phyloP scores from a whole-genome alignment of 2,888 invertebrate species.

The Flexamia atlantica region DNA sequence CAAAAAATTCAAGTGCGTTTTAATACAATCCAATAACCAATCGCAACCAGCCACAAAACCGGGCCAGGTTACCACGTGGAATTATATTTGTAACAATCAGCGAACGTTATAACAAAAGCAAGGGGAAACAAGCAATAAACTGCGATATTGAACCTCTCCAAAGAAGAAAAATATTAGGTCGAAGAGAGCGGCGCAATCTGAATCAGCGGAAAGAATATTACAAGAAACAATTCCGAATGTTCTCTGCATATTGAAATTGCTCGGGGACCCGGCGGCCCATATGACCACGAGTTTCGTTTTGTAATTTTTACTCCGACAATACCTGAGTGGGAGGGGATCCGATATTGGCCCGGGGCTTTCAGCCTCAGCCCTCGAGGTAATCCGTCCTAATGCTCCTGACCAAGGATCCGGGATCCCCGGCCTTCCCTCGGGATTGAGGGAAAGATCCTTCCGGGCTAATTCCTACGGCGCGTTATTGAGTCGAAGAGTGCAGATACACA shows the following conservation, averaged over 20 bases:
- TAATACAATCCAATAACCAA: too few species aligned
- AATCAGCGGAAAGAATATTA: conserved; percentile 58
- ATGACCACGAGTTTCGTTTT: conserved; percentile 45
- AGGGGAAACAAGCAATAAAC: conserved; percentile 36
- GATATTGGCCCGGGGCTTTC: conserved; percentile 37
- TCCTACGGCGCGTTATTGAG: background rate
- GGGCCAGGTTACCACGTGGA: background rate
- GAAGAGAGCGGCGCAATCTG: conserved; percentile 46
- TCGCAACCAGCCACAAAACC: background rate
- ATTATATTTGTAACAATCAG: conserved; percentile 45
- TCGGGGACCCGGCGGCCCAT: conserved; percentile 6
- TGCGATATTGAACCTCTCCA: conserved; percentile 55
- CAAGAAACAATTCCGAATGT: conserved; percentile 44
- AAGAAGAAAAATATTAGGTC: conserved; percentile 54
- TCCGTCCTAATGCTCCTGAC: conserved; percentile 36
- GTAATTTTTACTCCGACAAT: conserved; percentile 49
- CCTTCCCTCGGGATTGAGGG: background rate
- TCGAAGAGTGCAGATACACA: too few species aligned
- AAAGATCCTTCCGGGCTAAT: background rate
- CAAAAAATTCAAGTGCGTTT: too few species aligned
- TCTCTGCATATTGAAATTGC: conserved; percentile 57
- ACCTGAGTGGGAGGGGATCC: background rate
- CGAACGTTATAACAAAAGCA: conserved; percentile 47
- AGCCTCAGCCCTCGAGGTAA: conserved; percentile 1
- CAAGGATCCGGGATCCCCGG: background rate